These are phyloP conservation scores for Rambutsinella grinnellia DNA, from an alignment of 2,888 invertebrate genomes.

Conservation along the genomic window DNA sequence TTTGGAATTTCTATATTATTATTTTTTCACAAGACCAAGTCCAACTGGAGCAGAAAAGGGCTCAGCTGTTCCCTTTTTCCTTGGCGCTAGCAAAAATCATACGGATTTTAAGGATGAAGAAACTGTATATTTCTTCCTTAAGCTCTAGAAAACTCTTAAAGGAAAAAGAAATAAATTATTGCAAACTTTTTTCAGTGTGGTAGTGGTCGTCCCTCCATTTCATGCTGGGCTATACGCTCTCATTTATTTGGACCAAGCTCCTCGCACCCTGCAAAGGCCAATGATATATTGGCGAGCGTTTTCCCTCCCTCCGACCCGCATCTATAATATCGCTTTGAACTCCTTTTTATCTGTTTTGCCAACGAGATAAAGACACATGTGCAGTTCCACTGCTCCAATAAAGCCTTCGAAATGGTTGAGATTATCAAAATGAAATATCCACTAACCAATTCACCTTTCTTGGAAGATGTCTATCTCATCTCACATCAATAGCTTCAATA, in stretches of 20 bases:
- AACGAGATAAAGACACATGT: no score
- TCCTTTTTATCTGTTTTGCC: no score
- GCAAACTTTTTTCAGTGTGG: neutral
- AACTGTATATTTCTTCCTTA: neutral
- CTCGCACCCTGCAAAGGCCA: neutral
- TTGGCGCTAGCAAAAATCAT: neutral
- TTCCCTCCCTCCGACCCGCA: neutral
- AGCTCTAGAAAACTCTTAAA: neutral
- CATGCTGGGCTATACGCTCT: neutral
- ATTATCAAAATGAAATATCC: no score
- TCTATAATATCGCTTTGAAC: no score
- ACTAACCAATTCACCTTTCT: no score
- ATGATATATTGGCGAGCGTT: neutral
- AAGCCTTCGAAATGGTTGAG: no score
- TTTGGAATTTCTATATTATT: neutral
- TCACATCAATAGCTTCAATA: no score
- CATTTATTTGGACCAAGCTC: neutral
- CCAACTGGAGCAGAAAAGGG: neutral
- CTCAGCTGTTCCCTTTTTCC: neutral
- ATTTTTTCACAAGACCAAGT: neutral
- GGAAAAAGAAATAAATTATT: neutral
- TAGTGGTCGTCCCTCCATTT: no score
- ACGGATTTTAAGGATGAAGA: neutral
- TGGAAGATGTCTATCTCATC: no score
- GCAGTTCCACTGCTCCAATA: no score